Evolutionary conservation across 2,113 vertebrate genomes (phyloP).

Genomic region (Amphilophus citrinellus): DNA sequence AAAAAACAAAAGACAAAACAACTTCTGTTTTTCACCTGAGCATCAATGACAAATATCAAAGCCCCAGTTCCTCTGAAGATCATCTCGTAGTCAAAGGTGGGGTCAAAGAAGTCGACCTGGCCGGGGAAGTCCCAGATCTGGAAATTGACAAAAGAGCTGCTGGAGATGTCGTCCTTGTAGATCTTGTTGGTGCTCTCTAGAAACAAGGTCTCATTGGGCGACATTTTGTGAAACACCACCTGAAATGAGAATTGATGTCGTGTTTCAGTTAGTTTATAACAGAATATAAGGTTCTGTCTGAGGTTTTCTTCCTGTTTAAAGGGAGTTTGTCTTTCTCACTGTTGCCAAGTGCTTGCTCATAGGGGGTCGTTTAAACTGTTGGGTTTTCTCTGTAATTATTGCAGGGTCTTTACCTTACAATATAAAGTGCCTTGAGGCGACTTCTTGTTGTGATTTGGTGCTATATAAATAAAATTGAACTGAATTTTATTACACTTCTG

Average conservation of each 20-base stretch:
- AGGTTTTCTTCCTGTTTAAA: no score
- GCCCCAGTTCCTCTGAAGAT: slow-evolving; percentile 99
- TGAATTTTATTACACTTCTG: background rate
- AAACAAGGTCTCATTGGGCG: slow-evolving; percentile 97
- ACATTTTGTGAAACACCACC: slow-evolving; percentile 99
- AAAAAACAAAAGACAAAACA: background rate
- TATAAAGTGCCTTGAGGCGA: no score
- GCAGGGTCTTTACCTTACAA: no score
- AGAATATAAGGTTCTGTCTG: no score
- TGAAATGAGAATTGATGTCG: slow-evolving; percentile 63
- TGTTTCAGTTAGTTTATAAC: background rate
- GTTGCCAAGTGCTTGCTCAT: no score
- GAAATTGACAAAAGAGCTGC: slow-evolving; percentile 99
- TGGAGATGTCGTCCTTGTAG: slow-evolving; percentile 99
- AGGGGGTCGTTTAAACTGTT: no score
- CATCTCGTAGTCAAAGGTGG: slow-evolving; percentile 99
- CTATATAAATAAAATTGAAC: no score
- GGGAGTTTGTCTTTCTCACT: no score
- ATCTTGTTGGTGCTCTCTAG: slow-evolving; percentile 99
- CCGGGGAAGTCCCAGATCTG: slow-evolving; percentile 99
- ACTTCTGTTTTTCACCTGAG: slow-evolving; percentile 86
- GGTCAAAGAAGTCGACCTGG: slow-evolving; percentile 98
- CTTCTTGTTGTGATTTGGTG: no score
- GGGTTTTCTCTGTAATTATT: no score
- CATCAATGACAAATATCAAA: slow-evolving; percentile 98